Percentiles rank a stretch among this genome's conserved stretches.
Conservation (phyloP, 1,140 invertebrate species). For the Halictus rubicundus region DNA sequence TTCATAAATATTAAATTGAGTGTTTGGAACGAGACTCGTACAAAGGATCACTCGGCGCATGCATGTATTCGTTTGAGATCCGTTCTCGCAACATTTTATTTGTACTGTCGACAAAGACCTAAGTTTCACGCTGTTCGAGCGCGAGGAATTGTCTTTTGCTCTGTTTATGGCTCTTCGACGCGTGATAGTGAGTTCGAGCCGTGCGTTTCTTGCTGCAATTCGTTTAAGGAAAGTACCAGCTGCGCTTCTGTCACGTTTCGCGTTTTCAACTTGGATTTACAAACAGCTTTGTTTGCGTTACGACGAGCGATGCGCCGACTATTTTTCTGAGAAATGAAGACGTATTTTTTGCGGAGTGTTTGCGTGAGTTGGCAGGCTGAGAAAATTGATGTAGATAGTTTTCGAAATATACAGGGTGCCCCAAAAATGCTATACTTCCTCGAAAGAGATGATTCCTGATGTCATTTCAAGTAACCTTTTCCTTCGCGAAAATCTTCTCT, state of each 20-base stretch:
- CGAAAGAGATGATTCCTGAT: too few species aligned
- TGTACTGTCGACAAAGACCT: not conserved
- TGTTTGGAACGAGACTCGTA: too few species aligned
- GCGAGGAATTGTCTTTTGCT: not conserved
- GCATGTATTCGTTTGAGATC: not conserved
- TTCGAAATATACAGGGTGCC: not conserved
- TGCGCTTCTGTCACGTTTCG: not conserved
- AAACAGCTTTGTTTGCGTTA: not conserved
- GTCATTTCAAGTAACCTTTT: too few species aligned
- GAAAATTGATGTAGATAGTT: not conserved
- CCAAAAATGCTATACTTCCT: too few species aligned
- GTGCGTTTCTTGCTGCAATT: slow-evolving; percentile 14
- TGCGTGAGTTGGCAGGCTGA: not conserved
- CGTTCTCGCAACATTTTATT: slow-evolving; percentile 13
- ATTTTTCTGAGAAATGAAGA: not conserved
- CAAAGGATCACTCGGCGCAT: not conserved
- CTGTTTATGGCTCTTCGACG: slow-evolving; percentile 19
- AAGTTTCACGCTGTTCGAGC: not conserved
- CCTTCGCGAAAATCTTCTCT: too few species aligned
- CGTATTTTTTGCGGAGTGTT: not conserved
- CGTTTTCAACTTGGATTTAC: not conserved
- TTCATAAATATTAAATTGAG: too few species aligned
- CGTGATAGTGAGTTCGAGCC: slow-evolving; percentile 16
- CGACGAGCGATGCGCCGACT: not conserved
- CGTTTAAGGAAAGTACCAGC: not conserved